phyloP scores from a whole-genome alignment of 2,113 vertebrate genomes.

The Ammodytes marinus region DNA sequence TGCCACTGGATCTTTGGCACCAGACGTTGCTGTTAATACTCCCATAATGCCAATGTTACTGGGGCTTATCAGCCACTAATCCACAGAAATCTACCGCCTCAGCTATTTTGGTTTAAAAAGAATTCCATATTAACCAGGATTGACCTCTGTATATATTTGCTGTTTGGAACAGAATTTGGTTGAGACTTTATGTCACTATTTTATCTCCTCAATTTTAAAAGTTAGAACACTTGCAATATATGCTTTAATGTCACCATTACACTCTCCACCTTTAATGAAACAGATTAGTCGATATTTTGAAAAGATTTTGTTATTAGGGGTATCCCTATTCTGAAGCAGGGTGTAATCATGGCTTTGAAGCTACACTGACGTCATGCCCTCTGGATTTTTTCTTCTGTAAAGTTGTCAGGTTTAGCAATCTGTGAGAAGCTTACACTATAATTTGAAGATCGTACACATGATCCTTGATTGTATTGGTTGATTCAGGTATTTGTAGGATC shows the following conservation, averaged over 20 bases:
- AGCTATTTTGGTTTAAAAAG: background rate
- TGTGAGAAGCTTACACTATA: background rate
- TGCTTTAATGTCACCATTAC: background rate
- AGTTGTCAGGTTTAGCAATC: background rate
- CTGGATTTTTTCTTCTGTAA: background rate
- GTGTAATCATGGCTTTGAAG: too few species aligned
- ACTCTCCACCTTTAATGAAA: background rate
- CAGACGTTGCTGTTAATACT: slow-evolving; percentile 55
- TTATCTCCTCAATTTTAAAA: background rate
- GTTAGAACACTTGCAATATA: background rate
- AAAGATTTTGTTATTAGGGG: background rate
- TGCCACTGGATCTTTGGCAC: slow-evolving; percentile 38
- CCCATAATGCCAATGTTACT: slow-evolving; percentile 1
- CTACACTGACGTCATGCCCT: background rate
- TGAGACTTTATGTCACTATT: slow-evolving; percentile 2
- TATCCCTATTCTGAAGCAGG: background rate
- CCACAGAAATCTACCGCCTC: slow-evolving; percentile 3
- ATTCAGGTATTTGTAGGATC: background rate
- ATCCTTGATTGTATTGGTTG: background rate
- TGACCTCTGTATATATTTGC: background rate
- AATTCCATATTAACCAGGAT: background rate
- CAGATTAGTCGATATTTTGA: background rate
- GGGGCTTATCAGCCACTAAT: slow-evolving; percentile 14
- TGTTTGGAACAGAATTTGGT: background rate
- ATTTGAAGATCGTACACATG: background rate